phyloP scores from a whole-genome alignment of 1,140 invertebrate species.

The Drosophila miranda region DNA sequence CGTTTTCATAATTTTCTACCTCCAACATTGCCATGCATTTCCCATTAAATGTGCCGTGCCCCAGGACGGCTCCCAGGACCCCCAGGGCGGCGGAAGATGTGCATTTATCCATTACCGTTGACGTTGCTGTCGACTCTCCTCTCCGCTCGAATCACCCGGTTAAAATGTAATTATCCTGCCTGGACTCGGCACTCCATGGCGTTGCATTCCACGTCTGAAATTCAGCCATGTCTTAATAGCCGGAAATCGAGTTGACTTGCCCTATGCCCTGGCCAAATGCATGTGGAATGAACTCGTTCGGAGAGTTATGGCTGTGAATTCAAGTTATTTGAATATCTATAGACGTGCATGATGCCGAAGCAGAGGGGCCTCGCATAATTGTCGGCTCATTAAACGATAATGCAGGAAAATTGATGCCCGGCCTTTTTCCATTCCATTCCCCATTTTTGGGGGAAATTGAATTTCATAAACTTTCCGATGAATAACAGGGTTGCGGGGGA shows the following conservation, averaged over 20 bases:
- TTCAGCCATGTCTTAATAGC: not conserved
- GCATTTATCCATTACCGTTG: no score
- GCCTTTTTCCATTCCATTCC: no score
- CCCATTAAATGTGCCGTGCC: no score
- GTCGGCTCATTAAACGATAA: conserved; percentile 61
- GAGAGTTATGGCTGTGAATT: conserved; percentile 55
- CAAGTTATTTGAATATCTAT: conserved; percentile 47
- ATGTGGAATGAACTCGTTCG: conserved; percentile 36
- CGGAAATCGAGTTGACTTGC: conserved; percentile 41
- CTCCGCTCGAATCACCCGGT: conserved; percentile 12
- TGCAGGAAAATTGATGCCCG: no score
- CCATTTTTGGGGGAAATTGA: no score
- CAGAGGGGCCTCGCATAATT: conserved; percentile 40
- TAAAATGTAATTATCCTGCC: conserved; percentile 44
- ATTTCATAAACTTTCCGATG: no score
- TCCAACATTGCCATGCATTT: no score
- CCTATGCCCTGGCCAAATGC: conserved; percentile 29
- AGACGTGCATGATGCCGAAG: conserved; percentile 17
- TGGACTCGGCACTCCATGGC: conserved; percentile 4
- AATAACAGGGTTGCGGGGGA: no score
- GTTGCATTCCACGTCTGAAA: not conserved
- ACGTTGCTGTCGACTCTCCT: no score
- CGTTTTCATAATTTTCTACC: no score
- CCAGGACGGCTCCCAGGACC: no score
- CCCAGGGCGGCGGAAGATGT: no score